Conservation (phyloP, 2,113 vertebrate genomes). For the Acinonyx jubatus region DNA sequence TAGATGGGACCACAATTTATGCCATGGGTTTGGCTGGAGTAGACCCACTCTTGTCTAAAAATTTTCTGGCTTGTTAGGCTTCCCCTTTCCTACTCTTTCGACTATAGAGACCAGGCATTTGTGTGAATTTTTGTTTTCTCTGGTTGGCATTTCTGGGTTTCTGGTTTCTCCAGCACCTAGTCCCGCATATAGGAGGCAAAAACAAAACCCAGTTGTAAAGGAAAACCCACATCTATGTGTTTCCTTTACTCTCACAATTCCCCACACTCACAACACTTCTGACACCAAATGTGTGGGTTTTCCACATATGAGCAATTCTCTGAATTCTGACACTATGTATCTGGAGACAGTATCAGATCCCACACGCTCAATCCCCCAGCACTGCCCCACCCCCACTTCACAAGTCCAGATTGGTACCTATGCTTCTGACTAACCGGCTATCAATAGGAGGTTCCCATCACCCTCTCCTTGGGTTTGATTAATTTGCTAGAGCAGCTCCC, state of each 20-base stretch:
- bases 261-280: not conserved
- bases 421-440: not conserved
- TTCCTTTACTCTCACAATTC: not conserved
- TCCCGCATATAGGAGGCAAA: not conserved
- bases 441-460: not conserved
- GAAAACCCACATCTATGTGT: not conserved
- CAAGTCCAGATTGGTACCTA: not conserved
- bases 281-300: not conserved
- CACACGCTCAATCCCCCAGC: not conserved
- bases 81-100: not conserved
- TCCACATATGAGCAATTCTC: not conserved
- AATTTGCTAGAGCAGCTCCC: not conserved
- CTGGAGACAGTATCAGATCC: not conserved
- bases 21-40: not conserved
- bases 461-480: not conserved
- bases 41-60: not conserved
- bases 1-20: not conserved
- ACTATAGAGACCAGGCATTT: not conserved
- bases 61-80: not conserved
- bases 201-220: not conserved
- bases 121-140: not conserved
- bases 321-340: not conserved
- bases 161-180: not conserved
- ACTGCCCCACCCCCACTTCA: not conserved
- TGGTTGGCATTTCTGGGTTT: not conserved